These are phyloP conservation scores for Atherinosoma microstoma DNA, from an alignment of 2,797 vertebrate genomes.

Conservation along the genomic window DNA sequence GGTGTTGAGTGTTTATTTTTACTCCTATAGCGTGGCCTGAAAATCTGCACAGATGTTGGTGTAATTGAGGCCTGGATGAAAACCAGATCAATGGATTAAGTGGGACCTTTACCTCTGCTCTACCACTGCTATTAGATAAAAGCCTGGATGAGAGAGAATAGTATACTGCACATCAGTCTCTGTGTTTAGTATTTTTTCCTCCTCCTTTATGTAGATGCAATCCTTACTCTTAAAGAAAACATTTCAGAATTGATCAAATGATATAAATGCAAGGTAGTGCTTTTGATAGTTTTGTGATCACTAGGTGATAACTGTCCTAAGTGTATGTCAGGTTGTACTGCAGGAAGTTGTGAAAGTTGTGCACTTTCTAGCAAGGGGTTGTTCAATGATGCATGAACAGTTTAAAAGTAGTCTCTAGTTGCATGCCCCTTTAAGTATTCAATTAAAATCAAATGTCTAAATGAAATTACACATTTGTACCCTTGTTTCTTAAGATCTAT, in stretches of 20 bases:
- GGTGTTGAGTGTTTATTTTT: conserved; percentile 45
- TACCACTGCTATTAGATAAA: conserved; percentile 9
- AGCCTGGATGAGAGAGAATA: background rate
- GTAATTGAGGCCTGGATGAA: conserved; percentile 49
- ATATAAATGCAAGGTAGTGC: no score
- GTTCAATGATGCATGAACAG: no score
- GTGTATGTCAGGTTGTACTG: no score
- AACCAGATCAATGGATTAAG: conserved; percentile 61
- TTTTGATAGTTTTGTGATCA: no score
- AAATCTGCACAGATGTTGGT: conserved; percentile 67
- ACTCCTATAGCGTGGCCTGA: conserved; percentile 21
- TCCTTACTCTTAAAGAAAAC: background rate
- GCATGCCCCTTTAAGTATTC: no score
- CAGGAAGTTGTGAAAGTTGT: no score
- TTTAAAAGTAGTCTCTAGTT: no score
- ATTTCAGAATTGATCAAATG: background rate
- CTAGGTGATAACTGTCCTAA: no score
- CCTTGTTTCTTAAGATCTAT: no score
- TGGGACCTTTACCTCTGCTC: conserved; percentile 11
- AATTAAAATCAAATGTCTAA: no score
- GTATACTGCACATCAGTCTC: background rate
- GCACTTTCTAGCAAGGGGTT: no score
- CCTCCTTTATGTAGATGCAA: background rate
- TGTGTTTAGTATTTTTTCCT: background rate
- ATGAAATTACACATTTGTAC: no score